Percentiles rank a stretch among this genome's conserved stretches.
phyloP scores from a whole-genome alignment of 2,888 invertebrate genomes.

The Caprella mutica region DNA sequence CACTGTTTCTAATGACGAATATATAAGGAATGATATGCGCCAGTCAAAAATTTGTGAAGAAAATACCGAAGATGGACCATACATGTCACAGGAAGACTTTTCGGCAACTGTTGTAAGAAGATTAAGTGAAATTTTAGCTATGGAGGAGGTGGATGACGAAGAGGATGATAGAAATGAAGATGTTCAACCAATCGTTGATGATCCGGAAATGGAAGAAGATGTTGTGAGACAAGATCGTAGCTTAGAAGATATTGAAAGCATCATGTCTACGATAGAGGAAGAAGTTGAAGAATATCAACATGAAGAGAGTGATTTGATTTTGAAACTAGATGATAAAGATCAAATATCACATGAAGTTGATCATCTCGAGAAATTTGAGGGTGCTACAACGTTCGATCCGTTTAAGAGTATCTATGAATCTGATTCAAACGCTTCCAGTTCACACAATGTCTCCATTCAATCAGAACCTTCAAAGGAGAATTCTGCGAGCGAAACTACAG shows the following conservation, averaged over 20 bases:
- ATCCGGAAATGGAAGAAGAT: neutral
- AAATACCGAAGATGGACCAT: too few species aligned
- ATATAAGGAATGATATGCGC: too few species aligned
- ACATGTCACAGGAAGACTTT: conserved; percentile 20
- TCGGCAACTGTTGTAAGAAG: conserved; percentile 21
- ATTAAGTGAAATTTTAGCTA: conserved; percentile 23
- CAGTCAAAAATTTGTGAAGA: too few species aligned
- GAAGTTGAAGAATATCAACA: neutral
- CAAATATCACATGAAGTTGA: too few species aligned
- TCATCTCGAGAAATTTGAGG: too few species aligned
- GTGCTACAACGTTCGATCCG: too few species aligned
- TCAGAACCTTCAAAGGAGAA: too few species aligned
- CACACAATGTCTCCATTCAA: too few species aligned
- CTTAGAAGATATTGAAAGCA: conserved; percentile 1
- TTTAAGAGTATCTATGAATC: too few species aligned
- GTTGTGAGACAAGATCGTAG: too few species aligned
- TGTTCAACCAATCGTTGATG: neutral
- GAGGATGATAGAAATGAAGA: conserved; percentile 9
- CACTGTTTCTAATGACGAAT: neutral
- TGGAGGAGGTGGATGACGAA: conserved; percentile 14
- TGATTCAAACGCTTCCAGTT: too few species aligned
- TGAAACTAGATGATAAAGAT: neutral
- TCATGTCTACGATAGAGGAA: neutral
- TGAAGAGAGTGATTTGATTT: neutral
- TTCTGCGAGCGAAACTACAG: neutral